Base-by-base conservation (phyloP, 1,140 invertebrate genomes). In the Gonatopus flavifemur region DNA sequence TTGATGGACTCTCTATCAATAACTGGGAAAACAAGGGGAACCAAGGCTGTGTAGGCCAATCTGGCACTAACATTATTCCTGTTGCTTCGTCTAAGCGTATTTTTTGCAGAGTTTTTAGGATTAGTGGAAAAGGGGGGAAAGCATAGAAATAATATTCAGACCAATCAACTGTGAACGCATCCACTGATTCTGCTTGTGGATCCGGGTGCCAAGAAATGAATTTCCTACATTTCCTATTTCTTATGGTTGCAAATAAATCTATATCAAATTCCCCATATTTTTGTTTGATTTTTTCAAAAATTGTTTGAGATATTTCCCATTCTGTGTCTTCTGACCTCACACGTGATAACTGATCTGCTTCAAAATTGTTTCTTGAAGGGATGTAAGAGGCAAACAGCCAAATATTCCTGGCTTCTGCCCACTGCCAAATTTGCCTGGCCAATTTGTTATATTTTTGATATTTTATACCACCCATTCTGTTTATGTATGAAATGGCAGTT, bases 111-210 rank as follows among this genome's bases (percentile, higher is more conserved):
- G 38, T 32, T 43, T 41, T 55, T 8, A 55, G 19, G 36, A 64
- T 64, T 13, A 66, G n/a, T 0, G 53, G 24, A 51, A 72, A 72
- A 1, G 57, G 65, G 2, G 56, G 60, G 30, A 67, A 64, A 10
- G 55, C 60, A 33, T 61, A 66, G 33, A 62, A 61, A 31, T 48
- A 25, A 2, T 38, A 18, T 31, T 42, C 18, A 9, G 16, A 22
- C 57, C 61, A 64, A 1, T 10, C n/a, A 5, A 58, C 3, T 12
- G 58, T 64, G 36, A 63, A 60, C 1, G 57, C 54, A 25, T 63
- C 57, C 13, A 57, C 47, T 12, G n/a, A 15, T 1, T 31, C 13
- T n/a, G 55, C n/a, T n/a, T n/a, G n/a, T n/a, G n/a, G n/a, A n/a
- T n/a, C n/a, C n/a, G n/a, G n/a, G n/a, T n/a, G n/a, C 53, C 62